These are phyloP conservation scores for Campylorhamphus procurvoides DNA, from an alignment of 2,113 vertebrate genomes.

Conservation along the genomic window DNA sequence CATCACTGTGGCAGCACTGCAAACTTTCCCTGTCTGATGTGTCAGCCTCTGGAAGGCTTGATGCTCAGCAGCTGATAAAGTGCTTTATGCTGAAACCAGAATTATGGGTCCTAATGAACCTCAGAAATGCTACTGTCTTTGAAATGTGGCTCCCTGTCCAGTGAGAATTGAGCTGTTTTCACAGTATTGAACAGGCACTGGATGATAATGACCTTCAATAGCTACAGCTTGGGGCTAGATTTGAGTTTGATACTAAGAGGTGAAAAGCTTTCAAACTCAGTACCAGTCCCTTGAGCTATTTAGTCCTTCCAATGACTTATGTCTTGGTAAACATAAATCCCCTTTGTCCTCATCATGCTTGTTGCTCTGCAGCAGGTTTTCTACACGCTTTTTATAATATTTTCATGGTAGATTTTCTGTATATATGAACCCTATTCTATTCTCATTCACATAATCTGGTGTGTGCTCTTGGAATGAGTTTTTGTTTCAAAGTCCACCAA, in stretches of 20 bases:
- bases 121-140: conserved; percentile 52
- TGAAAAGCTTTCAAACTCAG: conserved; percentile 62
- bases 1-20: not conserved
- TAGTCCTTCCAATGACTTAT: conserved; percentile 53
- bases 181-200: conserved; percentile 47
- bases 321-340: conserved; percentile 51
- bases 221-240: conserved; percentile 58
- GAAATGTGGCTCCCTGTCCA: conserved; percentile 54
- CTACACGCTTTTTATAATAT: not conserved
- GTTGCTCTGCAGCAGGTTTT: not conserved
- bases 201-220: conserved; percentile 64
- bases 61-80: conserved; percentile 37
- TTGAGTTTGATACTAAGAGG: conserved; percentile 57
- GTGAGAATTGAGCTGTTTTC: conserved; percentile 48
- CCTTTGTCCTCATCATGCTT: conserved; percentile 30
- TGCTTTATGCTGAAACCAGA: conserved; percentile 37
- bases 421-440: not conserved
- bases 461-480: not conserved
- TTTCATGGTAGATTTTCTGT: not conserved
- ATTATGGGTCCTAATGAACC: conserved; percentile 59
- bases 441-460: not conserved
- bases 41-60: conserved; percentile 17
- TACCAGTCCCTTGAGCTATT: conserved; percentile 51
- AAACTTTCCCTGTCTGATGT: conserved; percentile 27
- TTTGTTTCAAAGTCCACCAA: not conserved